Conservation (phyloP, 2,113 vertebrate species). For the Pelusios castaneus region DNA sequence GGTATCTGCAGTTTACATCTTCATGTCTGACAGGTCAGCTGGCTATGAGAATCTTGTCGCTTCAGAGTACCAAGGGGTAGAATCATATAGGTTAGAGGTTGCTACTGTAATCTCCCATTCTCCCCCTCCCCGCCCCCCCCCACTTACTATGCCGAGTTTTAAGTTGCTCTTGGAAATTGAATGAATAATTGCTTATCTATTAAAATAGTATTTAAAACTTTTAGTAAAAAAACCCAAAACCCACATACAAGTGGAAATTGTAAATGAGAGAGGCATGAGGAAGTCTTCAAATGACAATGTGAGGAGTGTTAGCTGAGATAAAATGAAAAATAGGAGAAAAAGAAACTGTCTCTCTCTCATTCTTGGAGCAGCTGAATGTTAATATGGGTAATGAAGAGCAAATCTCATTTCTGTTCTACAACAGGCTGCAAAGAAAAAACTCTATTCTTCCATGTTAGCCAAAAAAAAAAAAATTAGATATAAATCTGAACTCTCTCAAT, state of each 20-base stretch:
- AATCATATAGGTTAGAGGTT: background rate
- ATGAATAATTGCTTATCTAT: constrained; percentile 1
- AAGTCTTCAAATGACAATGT: background rate
- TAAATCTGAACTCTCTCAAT: background rate
- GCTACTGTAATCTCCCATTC: constrained; percentile 2
- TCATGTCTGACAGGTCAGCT: constrained; percentile 35
- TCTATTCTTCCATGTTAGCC: background rate
- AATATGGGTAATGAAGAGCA: background rate
- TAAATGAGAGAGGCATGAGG: background rate
- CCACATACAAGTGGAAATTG: background rate
- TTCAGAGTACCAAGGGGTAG: background rate
- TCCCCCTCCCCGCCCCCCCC: background rate
- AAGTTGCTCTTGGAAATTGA: background rate
- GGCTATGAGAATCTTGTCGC: background rate
- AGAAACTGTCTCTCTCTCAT: background rate
- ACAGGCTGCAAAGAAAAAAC: background rate
- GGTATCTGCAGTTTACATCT: background rate
- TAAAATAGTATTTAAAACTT: background rate
- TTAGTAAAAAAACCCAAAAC: background rate
- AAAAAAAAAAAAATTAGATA: background rate
- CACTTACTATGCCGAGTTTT: background rate
- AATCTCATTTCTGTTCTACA: background rate
- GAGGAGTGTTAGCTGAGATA: background rate
- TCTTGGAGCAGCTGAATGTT: background rate
- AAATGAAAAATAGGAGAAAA: background rate